These are phyloP conservation scores for Bufotes viridis DNA, from an alignment of 2,797 vertebrate species.

Conservation along the genomic window DNA sequence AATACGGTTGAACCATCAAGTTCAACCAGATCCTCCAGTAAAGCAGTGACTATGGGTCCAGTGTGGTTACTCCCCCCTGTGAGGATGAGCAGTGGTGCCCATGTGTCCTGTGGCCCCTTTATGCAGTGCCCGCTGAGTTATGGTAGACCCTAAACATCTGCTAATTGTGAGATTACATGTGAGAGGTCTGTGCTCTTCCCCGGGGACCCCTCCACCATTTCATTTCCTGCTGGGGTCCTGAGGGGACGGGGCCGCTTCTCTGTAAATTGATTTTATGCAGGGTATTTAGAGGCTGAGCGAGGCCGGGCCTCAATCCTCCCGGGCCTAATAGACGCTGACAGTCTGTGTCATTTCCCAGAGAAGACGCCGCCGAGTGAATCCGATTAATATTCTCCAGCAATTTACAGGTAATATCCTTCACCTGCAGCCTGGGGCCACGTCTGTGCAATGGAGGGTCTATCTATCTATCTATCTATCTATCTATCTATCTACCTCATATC, in stretches of 20 bases:
- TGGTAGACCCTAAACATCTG: not conserved
- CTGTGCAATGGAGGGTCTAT: not conserved
- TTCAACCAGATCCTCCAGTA: not conserved
- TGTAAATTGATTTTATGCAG: slow-evolving; percentile 28
- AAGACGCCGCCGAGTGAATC: not conserved
- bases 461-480: too few species aligned
- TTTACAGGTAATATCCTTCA: not conserved
- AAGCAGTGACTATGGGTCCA: not conserved
- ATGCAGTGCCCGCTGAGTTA: not conserved
- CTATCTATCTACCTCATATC: too few species aligned
- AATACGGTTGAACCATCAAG: not conserved
- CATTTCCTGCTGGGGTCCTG: not conserved
- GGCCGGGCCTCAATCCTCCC: not conserved
- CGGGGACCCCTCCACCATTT: not conserved
- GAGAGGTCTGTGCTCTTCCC: not conserved
- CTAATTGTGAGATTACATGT: not conserved
- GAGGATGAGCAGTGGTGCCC: not conserved
- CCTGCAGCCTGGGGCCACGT: not conserved
- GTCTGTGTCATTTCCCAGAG: not conserved
- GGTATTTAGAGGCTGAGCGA: slow-evolving; percentile 1
- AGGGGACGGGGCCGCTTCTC: not conserved
- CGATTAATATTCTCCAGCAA: not conserved
- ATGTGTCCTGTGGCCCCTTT: not conserved
- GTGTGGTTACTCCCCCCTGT: not conserved
- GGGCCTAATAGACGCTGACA: slow-evolving; percentile 8